Base-by-base conservation (phyloP, 2,888 invertebrate genomes). In the Globia sparganii region DNA sequence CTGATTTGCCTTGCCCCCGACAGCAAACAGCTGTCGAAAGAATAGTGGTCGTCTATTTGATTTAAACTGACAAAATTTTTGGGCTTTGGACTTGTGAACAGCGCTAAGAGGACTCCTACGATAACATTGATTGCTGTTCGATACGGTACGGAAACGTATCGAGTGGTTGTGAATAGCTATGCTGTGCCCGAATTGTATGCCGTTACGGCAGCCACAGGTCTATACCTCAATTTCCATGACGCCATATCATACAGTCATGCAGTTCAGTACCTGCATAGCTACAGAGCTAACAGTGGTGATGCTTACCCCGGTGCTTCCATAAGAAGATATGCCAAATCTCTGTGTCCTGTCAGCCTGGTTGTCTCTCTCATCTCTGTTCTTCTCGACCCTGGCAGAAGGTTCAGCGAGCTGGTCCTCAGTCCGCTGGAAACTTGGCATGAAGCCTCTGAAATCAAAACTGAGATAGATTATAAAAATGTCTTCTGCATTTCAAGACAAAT, bases 281-380 rank as follows among this genome's bases (percentile, higher is more conserved):
- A 2, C 11, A 53, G n/a, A 59, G 2, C 8, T 37, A 46, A 3
- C 5, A 40, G 5, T 46, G 15, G 5, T 34, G 2, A 64, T 34
- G 4, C 94, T 92, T 56, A 93, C 91, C 66, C 97, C 97, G 18
- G 96, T 96, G 72, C 94, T 95, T 21, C 97, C 97, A 84, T 96
- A 97, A 0, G 96, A 91, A 0, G 97, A 95, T 53, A 97, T 94
- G 0, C 97, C 97, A 85, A 97, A 97, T 72, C 97, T 91, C 91
- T 97, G 97, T 0, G 97, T 95, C 75, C 97, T 94, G 75, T 97
- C 96, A 2, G 93, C 88, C 83, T 95, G 93, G 72, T 81, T 93
- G 76, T 96, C 93, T 5, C 93, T 86, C 21, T 94, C 84, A 40
- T 94, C 95, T 64, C 92, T 88, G 53, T 82, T 91, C 86, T 94